Evolutionary conservation across 2,888 invertebrate species (phyloP), one percentile per base, ranked within the genome.

Genomic region (Quadriops clusia): DNA sequence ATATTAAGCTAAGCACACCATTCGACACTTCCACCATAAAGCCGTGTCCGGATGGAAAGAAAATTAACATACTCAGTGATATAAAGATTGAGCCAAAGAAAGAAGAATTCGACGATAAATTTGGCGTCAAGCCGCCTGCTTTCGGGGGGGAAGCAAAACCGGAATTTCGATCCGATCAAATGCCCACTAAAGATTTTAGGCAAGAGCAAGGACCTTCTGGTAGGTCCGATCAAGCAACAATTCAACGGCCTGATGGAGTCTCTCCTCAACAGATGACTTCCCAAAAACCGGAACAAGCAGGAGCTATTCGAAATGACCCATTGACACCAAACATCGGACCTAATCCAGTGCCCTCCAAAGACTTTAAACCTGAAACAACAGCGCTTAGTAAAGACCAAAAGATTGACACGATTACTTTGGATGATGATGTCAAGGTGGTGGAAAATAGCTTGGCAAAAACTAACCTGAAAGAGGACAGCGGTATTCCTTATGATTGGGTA

Each of bases 401-500:
- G 21, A n/a, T n/a, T n/a, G n/a, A n/a, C n/a, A n/a, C n/a, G n/a
- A n/a, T n/a, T n/a, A n/a, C n/a, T n/a, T n/a, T n/a, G 2, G 72
- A 73, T 46, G 66, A 72, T 13, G 53, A 56, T 26, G 17, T 41
- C 18, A 50, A 47, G 25, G 26, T 38, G 16, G 31, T 39, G 4
- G 41, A 39, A 18, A 40, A 46, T 17, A 34, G 44, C 5, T 32
- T 43, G 3, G 28, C 40, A 13, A 39, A 49, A 38, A 28, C 38
- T 17, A 20, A 32, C 40, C 59, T 64, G 0, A 77, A 76, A 54
- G 79, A 80, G 53, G 83, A 80, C 43, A 80, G 81, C 48, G 83
- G 82, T 42, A 78, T 87, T 56, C 83, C 85, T 1, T 87, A 87
- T 47, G 87, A 89, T 52, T 89, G 89, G 89, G 72, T 72, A 55